Evolutionary conservation across 1,140 invertebrate species (phyloP).

Genomic region (Drosophila melanogaster): Release_6_plus_ISO1_MT NT_037436.4:5073501-5074000

Average conservation of each 20-base stretch:
- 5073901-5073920: not conserved
- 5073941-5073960: conserved; percentile 16
- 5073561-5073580: conserved; percentile 83
- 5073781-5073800: conserved; percentile 74
- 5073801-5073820: conserved; percentile 21
- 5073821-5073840: conserved; percentile 69
- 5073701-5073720: conserved; percentile 57
- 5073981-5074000: conserved; percentile 83
- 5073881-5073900: conserved; percentile 68
- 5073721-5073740: conserved; percentile 54
- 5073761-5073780: conserved; percentile 65
- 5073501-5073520: conserved; percentile 38
- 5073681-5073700: conserved; percentile 77
- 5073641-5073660: conserved; percentile 59
- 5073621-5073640: not conserved
- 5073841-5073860: conserved; percentile 83
- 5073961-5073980: conserved; percentile 64
- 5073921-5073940: too few species aligned
- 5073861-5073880: conserved; percentile 83
- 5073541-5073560: conserved; percentile 66
- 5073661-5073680: conserved; percentile 83
- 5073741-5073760: not conserved
- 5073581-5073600: conserved; percentile 55
- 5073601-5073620: conserved; percentile 29
- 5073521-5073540: conserved; percentile 58